These are phyloP conservation scores for Labeo rohita DNA, from an alignment of 2,113 vertebrate genomes.

Conservation along the genomic window DNA sequence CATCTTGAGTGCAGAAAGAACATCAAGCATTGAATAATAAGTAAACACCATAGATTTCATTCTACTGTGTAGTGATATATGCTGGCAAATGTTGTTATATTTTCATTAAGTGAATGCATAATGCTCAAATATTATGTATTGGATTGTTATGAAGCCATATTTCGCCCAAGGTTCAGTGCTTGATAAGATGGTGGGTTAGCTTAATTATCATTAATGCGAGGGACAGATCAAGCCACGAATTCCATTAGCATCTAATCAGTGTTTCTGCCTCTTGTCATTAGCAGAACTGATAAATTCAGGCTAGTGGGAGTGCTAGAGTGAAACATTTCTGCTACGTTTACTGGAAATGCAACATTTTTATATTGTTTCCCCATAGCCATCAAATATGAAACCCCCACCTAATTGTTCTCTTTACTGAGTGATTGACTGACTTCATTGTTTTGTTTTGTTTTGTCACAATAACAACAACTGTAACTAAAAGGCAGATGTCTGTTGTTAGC, in stretches of 20 bases:
- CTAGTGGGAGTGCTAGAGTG: constrained; percentile 11
- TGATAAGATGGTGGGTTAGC: constrained; percentile 6
- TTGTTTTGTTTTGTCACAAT: not conserved
- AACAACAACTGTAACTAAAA: not conserved
- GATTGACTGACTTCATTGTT: not conserved
- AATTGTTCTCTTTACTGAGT: not conserved
- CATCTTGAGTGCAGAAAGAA: not conserved
- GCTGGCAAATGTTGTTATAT: not conserved
- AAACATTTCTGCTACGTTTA: not conserved
- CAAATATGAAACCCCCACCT: not conserved
- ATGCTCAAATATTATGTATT: not conserved
- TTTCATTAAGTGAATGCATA: not conserved
- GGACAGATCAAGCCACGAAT: constrained; percentile 34
- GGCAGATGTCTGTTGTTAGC: not conserved
- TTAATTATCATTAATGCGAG: constrained; percentile 52
- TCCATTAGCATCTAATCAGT: constrained; percentile 51
- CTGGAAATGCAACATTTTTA: too few relatives aligned
- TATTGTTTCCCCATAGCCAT: not conserved
- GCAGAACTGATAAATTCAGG: constrained; percentile 42
- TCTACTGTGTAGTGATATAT: not conserved
- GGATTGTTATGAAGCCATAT: constrained; percentile 15
- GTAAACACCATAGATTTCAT: not conserved
- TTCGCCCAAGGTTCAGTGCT: not conserved
- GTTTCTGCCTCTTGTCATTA: constrained; percentile 23
- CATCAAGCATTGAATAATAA: not conserved